Evolutionary conservation across 2,888 invertebrate species (phyloP), one percentile per base, ranked within the genome.

Genomic region (Lottia scabra): DNA sequence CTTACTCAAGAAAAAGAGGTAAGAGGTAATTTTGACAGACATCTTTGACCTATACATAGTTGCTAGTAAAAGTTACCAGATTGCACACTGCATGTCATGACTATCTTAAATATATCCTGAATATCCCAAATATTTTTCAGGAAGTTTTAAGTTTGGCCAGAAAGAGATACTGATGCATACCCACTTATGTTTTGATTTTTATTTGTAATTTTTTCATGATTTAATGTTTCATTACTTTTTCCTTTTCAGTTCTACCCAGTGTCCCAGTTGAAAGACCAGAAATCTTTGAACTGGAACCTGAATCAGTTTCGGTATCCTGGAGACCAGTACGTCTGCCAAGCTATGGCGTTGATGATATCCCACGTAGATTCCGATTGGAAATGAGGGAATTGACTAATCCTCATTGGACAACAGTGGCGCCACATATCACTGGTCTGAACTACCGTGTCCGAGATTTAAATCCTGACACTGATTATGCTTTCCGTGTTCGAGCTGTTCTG

Each of bases 391-490:
- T 82, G 5, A 83, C 84, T 0, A 77, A 80, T 30, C 73, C 74
- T n/a, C 78, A 80, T 63, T 86, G 86, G 86, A 73, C 74, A 56
- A 75, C 80, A 0, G 75, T 84, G 26, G 78, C 81, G 2, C 77
- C 79, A 13, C 80, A 79, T 38, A 74, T 83, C 12, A 73, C 78
- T 16, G 83, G 83, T 26, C 80, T 80, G 38, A 78, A 75, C 27
- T 87, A 84, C 74, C 79, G 76, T 68, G 81, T 88, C 56, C 81
- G 81, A 5, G 84, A 86, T 38, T 81, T 99, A 75, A 94, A 95
- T 86, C 96, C 98, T 0, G 96, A 95, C 91, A 93, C 95, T 78
- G 98, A 98, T 90, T 99, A 99, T 91, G 95, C 95, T 90, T 97
- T 98, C 92, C 93, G 99, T 76, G 93, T 99, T 44, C 93, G 98